Evolutionary conservation across 2,113 vertebrate species (phyloP), one percentile per base, ranked within the genome.

Genomic region (Cnemophilus loriae): DNA sequence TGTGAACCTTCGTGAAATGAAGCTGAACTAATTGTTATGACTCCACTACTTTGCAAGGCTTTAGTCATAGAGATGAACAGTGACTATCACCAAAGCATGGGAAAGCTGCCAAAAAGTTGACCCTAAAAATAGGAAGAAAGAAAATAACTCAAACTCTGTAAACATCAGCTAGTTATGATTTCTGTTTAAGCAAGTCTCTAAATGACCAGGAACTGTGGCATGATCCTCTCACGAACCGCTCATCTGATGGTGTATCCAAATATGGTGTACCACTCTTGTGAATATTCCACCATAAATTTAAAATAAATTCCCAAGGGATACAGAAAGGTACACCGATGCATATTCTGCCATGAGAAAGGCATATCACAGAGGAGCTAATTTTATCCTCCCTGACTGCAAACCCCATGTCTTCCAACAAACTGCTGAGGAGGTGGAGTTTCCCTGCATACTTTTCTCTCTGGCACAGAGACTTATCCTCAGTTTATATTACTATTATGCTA

Each of bases 71-170:
- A 76, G 77, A 89, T 52, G 52, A 92, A 89, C 52, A 79, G 67
- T 69, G 68, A 74, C 50, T 55, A 87, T 91, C 75, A 87, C 11
- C 11, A 80, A 65, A 76, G 84, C 63, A 70, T 35, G 59, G 63
- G 77, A 94, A 88, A 77, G 71, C 90, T 90, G 85, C 90, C 93
- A 95, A 70, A 91, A 93, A 39, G 4, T 87, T 83, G 75, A 60
- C 75, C 71, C 95, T 96, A 95, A 96, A 96, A 96, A 96, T 94
- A 96, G 90, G 76, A 86, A 73, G 60, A 76, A 92, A 91, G 59
- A 96, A 95, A 96, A 96, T 77, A 94, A 87, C 35, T 77, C 69
- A 55, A 88, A 80, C 13, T 16, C 46, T 95, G 52, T 95, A 80
- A 94, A 55, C 69, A 95, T 59, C 68, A 89, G 68, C 42, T 56